Base-by-base conservation (phyloP, 2,797 vertebrate genomes). In the Ispidina picta region DNA sequence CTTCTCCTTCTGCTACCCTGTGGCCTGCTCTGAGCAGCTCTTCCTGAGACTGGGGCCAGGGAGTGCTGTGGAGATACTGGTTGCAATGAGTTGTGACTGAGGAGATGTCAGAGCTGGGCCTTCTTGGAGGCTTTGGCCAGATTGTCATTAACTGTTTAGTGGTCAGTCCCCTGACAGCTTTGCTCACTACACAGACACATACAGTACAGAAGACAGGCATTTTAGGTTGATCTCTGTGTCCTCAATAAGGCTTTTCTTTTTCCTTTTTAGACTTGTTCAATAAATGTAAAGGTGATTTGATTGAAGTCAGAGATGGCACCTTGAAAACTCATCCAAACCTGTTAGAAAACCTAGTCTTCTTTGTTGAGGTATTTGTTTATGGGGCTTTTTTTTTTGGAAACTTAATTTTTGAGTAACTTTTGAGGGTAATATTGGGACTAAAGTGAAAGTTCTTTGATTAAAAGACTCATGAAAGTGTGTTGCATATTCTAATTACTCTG, bases 271-370 rank as follows among this genome's bases (percentile, higher is more conserved):
- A 99, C 65, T 97, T 99, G 77, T 98, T 99, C 94, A 98, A 94
- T 97, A 99, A 98, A 97, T 98, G 98, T 98, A 98, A 98, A 98
- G 99, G 99, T 37, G 98, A 99, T 79, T 97, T 99, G 82, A 97
- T 99, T 97, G 98, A 98, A 97, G 97, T 98, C 94, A 98, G 97
- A 96, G 98, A 98, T 51, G 95, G 97, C 87, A 97, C 96, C 93
- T 98, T 98, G 97, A 98, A 98, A 98, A 98, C 98, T 11, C 97
- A 97, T 31, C 98, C 98, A 59, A 94, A 94, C 85, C 92, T 98
- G 91, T 97, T 99, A 98, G 99, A 99, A 98, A 99, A 98, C 92
- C 96, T 99, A 28, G 98, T 99, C 96, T 99, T 99, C 98, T 99
- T 99, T 96, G 98, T 98, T 33, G 99, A 99, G 99, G 99, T 99